Evolutionary conservation across 2,888 invertebrate genomes (phyloP).

Genomic region (Epinotia nisella): DNA sequence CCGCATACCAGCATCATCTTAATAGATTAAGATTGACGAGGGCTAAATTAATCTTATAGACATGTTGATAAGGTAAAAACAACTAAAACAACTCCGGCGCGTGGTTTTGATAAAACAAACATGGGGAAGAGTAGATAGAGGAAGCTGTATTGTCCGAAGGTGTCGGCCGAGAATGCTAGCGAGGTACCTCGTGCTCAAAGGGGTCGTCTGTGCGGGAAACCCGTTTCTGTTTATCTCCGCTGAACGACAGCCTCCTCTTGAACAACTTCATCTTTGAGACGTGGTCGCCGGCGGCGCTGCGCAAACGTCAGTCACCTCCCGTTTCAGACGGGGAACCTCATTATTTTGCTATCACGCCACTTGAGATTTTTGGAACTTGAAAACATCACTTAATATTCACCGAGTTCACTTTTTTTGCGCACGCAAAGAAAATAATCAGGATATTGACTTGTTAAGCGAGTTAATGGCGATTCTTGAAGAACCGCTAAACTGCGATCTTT

Average conservation of each 20-base stretch:
- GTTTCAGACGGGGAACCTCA: slow-evolving; percentile 57
- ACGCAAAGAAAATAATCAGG: slow-evolving; percentile 60
- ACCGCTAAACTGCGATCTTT: slow-evolving; percentile 59
- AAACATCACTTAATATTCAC: slow-evolving; percentile 47
- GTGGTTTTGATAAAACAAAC: slow-evolving; percentile 38
- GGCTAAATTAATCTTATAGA: slow-evolving; percentile 25
- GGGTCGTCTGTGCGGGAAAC: slow-evolving; percentile 76
- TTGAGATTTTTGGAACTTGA: slow-evolving; percentile 45
- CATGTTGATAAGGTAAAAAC: slow-evolving; percentile 31
- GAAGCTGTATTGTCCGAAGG: slow-evolving; percentile 45
- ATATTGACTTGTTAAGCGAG: slow-evolving; percentile 53
- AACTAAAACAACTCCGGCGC: slow-evolving; percentile 18
- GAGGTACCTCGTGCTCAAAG: slow-evolving; percentile 80
- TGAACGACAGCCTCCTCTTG: slow-evolving; percentile 81
- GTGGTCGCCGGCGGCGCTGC: slow-evolving; percentile 56
- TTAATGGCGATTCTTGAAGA: slow-evolving; percentile 63
- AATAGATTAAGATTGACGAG: slow-evolving; percentile 42
- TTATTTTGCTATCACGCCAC: slow-evolving; percentile 51
- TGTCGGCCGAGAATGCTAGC: slow-evolving; percentile 51
- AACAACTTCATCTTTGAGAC: slow-evolving; percentile 78
- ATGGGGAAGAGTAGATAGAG: slow-evolving; percentile 30
- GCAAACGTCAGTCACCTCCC: slow-evolving; percentile 63
- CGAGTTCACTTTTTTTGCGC: slow-evolving; percentile 57
- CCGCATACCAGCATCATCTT: slow-evolving; percentile 9
- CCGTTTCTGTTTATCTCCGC: slow-evolving; percentile 81